Evolutionary conservation across 2,113 vertebrate genomes (phyloP), one percentile per base, ranked within the genome.

Genomic region (Clupea harengus): DNA sequence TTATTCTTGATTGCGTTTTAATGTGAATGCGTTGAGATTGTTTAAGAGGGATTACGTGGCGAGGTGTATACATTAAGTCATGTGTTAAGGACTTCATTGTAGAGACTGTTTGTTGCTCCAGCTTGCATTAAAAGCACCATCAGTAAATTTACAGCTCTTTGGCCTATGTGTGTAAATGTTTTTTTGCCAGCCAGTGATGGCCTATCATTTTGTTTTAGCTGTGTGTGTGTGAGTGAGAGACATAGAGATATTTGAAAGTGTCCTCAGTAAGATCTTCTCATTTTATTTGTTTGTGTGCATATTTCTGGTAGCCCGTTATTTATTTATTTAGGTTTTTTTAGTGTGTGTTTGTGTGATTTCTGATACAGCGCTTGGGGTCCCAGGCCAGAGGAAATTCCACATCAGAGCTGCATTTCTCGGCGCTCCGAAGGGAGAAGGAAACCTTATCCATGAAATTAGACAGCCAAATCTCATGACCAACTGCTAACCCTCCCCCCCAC

Each of bases 1-100:
- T 95, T 94, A 95, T 86, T 50, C 39, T 88, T 91, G 88, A 92
- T 93, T 91, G 88, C 93, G 89, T 93, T 95, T 94, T 94, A 95
- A 91, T 93, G 89, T 92, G 93, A 90, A 86, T 89, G 84, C 91
- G 89, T 87, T 45, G 83, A 90, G 67, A 83, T 90, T 86, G 87
- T 22, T 60, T 6, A 25, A 64, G 7, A 22, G 1, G 6, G 7
- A 64, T 64, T 4, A 10, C 47, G 1, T 4, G 84, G 86, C 88
- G 67, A 52, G 39, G 39, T 39, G 39, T 39, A 39, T 39, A 39
- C 39, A 39, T 39, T 86, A 81, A 57, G 54, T 83, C 89, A 54
- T 91, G 82, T 93, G 89, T 91, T 11, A 13, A 39, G 67, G 20
- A 75, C 28, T 39, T 75, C 67, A 75, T 10, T 75, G 67, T 75